phyloP scores from a whole-genome alignment of 2,797 vertebrate genomes.

The Acanthis flammea region DNA sequence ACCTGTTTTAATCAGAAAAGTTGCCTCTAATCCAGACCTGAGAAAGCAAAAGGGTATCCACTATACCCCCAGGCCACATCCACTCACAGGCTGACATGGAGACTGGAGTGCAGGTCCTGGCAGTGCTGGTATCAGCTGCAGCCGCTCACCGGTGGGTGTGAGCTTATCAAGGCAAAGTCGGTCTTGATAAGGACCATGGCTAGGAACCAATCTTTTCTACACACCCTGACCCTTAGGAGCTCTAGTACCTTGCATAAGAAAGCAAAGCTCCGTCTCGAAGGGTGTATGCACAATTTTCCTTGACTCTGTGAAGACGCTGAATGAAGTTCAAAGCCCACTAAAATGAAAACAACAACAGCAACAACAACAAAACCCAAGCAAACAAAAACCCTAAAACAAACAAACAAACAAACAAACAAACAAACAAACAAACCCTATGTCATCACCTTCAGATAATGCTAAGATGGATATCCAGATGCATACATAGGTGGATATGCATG shows the following conservation, averaged over 20 bases:
- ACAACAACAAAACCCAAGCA: not conserved
- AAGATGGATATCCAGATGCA: not conserved
- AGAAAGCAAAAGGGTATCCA: not conserved
- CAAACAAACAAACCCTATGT: not conserved
- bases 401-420: not conserved
- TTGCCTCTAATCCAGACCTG: not conserved
- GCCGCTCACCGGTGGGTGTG: not conserved
- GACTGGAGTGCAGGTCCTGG: rapidly evolving
- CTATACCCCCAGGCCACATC: no score
- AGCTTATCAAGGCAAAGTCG: not conserved
- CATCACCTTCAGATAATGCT: not conserved
- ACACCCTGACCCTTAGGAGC: not conserved
- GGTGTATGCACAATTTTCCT: not conserved
- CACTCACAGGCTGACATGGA: not conserved
- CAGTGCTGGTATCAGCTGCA: not conserved
- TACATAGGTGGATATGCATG: not conserved
- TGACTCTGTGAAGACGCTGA: not conserved
- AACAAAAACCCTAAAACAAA: not conserved
- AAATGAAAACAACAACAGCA: not conserved
- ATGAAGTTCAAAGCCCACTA: not conserved
- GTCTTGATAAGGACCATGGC: rapidly evolving
- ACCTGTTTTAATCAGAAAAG: not conserved
- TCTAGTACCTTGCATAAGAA: not conserved
- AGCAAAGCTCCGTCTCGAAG: not conserved
- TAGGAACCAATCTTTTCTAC: not conserved